A percentile compares a stretch with the other conserved stretches of the same genome.
phyloP scores from a whole-genome alignment of 2,797 vertebrate species.

The Chaunax sp. region DNA sequence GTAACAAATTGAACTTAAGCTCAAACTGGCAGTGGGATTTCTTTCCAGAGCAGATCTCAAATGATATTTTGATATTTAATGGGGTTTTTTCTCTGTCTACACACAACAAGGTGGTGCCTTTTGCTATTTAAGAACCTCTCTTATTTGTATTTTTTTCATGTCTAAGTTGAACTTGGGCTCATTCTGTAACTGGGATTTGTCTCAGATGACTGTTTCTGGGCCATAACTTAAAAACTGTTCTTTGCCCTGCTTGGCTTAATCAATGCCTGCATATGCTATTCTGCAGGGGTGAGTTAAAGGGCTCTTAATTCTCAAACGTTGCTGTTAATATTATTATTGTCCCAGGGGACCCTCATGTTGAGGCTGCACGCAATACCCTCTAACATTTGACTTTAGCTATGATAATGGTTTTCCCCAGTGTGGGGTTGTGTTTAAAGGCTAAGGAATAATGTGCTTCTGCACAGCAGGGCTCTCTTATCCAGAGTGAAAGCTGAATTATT shows the following conservation, averaged over 20 bases:
- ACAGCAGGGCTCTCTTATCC: slow-evolving; percentile 37
- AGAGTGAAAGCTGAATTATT: slow-evolving; percentile 39
- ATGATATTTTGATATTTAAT: too few relatives aligned
- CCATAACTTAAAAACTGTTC: too few relatives aligned
- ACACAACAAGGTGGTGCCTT: too few relatives aligned
- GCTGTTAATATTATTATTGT: slow-evolving; percentile 14
- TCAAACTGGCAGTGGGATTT: too few relatives aligned
- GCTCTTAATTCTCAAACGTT: neutral
- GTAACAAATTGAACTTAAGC: too few relatives aligned
- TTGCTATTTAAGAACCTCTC: too few relatives aligned
- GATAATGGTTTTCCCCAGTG: slow-evolving; percentile 63
- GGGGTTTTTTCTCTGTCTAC: too few relatives aligned
- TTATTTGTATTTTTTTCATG: too few relatives aligned
- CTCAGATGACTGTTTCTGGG: too few relatives aligned
- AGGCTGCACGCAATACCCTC: slow-evolving; percentile 29
- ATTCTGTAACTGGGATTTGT: too few relatives aligned
- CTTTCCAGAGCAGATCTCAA: too few relatives aligned
- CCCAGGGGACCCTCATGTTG: slow-evolving; percentile 23
- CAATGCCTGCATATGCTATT: neutral
- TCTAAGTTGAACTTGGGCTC: too few relatives aligned
- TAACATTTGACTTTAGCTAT: slow-evolving; percentile 51
- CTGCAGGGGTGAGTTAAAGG: neutral
- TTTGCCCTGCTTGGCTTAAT: slow-evolving; percentile 18
- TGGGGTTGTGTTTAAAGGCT: slow-evolving; percentile 56
- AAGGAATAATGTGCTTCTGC: slow-evolving; percentile 55